Base-by-base conservation (phyloP, 2,888 invertebrate species). In the Ditula angustiorana region DNA sequence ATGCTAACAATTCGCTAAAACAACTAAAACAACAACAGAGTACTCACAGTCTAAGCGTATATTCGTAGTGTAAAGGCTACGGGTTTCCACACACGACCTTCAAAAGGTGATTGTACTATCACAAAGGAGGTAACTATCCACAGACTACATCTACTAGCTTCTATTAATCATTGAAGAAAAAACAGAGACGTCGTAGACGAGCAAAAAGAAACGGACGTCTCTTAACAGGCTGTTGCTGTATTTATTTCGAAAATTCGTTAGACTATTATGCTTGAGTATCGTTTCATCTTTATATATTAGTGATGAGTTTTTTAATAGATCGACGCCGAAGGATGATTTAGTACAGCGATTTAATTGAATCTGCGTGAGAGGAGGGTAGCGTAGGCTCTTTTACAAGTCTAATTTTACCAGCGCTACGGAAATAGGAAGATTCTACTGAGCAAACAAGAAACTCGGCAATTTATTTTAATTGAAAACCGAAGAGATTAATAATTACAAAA, bases 71-170 rank as follows among this genome's bases (percentile, higher is more conserved):
- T 49, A 49, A 64, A 47, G 47, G 56, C 49, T 55, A 56, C 56
- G 47, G 23, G 53, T 60, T 61, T 61, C 59, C 71, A 61, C 65
- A 76, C 78, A 78, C 80, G 81, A 80, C 83, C 82, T 70, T 66
- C 68, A 64, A 61, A 75, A 81, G 83, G 81, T 83, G 80, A 85
- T 79, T 77, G 85, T 71, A 82, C 85, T 74, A 71, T 71, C 71
- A 83, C 82, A 82, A 82, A 82, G 74, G 74, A 67, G 72, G 68
- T 59, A 53, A 58, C 44, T 52, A 52, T 49, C 24, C 44, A 37
- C 33, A 24, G 49, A 50, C 57, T 41, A 50, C 60, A 67, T 70
- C 68, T 64, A 58, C 68, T 50, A 66, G 68, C 70, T 70, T 70
- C 74, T 71, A 76, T 77, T 74, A 71, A 75, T 74, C 74, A 75